phyloP scores from a whole-genome alignment of 2,888 invertebrate species.

The Parnassius glacialis region DNA sequence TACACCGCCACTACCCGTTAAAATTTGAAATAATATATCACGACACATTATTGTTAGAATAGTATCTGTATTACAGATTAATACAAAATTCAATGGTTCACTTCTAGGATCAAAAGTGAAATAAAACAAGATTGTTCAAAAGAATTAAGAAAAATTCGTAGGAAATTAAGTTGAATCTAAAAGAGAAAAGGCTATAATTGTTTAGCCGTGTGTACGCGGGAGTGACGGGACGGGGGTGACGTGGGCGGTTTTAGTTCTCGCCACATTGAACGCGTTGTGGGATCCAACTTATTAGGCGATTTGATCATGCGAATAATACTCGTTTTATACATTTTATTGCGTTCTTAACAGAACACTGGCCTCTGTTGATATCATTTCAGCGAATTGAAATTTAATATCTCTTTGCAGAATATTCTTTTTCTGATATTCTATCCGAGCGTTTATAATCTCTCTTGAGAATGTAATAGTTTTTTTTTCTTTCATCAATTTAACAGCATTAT shows the following conservation, averaged over 20 bases:
- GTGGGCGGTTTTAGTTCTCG: slow-evolving; percentile 66
- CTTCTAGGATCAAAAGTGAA: too few relatives aligned
- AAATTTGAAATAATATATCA: too few relatives aligned
- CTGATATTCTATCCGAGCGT: slow-evolving; percentile 26
- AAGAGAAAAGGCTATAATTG: slow-evolving; percentile 51
- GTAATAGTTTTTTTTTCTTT: neutral
- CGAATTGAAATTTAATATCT: slow-evolving; percentile 49
- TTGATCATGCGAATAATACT: slow-evolving; percentile 77
- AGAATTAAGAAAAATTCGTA: slow-evolving; percentile 3
- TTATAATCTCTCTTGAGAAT: slow-evolving; percentile 19
- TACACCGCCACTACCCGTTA: too few relatives aligned
- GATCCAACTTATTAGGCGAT: slow-evolving; percentile 79
- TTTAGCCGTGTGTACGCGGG: slow-evolving; percentile 50
- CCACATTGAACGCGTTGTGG: slow-evolving; percentile 74
- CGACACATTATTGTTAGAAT: too few relatives aligned
- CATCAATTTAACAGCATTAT: neutral
- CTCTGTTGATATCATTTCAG: slow-evolving; percentile 56
- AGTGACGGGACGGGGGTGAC: slow-evolving; percentile 53
- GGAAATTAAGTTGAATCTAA: slow-evolving; percentile 32
- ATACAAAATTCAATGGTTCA: too few relatives aligned
- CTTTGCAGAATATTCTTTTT: slow-evolving; percentile 34
- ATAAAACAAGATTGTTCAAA: neutral
- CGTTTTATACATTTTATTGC: slow-evolving; percentile 77
- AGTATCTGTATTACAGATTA: too few relatives aligned
- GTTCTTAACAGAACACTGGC: slow-evolving; percentile 52